phyloP scores from a whole-genome alignment of 1,140 invertebrate genomes.

The Watersipora subatra region DNA sequence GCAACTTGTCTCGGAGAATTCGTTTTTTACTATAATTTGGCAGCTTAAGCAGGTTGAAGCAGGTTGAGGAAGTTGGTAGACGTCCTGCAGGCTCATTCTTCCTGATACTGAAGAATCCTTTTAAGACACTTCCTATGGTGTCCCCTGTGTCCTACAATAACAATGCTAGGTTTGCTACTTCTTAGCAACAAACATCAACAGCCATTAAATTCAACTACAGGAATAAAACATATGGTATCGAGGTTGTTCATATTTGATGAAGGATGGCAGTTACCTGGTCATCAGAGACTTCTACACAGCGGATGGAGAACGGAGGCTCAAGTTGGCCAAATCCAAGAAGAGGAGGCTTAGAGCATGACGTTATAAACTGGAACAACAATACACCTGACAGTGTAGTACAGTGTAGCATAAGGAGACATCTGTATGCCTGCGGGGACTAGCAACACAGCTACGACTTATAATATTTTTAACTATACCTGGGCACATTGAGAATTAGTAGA shows the following conservation, averaged over 20 bases:
- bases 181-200: neutral
- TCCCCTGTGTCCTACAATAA: conserved; percentile 67
- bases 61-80: conserved; percentile 94
- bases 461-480: too few species aligned
- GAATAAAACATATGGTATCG: neutral
- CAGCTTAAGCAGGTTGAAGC: conserved; percentile 94
- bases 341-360: conserved; percentile 94
- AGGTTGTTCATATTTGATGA: neutral
- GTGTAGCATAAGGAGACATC: neutral
- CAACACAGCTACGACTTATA: too few species aligned
- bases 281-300: conserved; percentile 95
- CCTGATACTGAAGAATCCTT: conserved; percentile 89
- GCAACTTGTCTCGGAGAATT: conserved; percentile 82
- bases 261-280: conserved; percentile 54
- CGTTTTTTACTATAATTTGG: conserved; percentile 96
- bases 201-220: neutral
- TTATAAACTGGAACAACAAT: conserved; percentile 73
- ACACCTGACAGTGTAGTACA: neutral
- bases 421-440: too few species aligned
- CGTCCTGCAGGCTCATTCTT: conserved; percentile 89
- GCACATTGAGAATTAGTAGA: too few species aligned
- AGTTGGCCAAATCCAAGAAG: conserved; percentile 90
- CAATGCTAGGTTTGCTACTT: conserved; percentile 1
- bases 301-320: conserved; percentile 95
- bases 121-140: conserved; percentile 85